A percentile compares a stretch with the other conserved stretches of the same genome.
Evolutionary conservation across 2,113 vertebrate genomes (phyloP).

Genomic region (Epinephelus lanceolatus): DNA sequence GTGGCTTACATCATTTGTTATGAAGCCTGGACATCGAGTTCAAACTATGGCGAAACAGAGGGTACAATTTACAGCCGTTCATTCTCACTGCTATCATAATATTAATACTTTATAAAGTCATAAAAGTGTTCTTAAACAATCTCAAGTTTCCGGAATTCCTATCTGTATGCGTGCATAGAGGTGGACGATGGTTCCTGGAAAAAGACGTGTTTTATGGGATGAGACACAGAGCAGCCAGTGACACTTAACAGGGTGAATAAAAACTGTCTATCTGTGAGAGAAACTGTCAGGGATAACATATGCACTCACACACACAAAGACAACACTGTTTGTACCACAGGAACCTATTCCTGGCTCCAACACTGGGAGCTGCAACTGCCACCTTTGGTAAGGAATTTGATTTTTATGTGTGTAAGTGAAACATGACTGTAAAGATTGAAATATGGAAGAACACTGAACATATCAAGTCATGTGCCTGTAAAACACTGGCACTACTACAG

Average conservation of each 20-base stretch:
- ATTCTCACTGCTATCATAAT: conserved; percentile 57
- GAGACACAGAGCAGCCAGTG: conserved; percentile 54
- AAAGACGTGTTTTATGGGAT: conserved; percentile 48
- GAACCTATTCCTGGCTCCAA: conserved; percentile 60
- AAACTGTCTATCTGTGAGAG: conserved; percentile 50
- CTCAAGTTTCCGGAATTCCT: conserved; percentile 31
- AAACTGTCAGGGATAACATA: conserved; percentile 52
- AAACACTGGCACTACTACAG: conserved; percentile 39
- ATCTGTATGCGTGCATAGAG: not conserved
- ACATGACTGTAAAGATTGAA: conserved; percentile 2
- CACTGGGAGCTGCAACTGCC: conserved; percentile 57
- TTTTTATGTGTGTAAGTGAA: too few species aligned
- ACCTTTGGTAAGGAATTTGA: conserved; percentile 58
- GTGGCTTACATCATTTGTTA: conserved; percentile 68
- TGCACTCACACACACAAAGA: conserved; percentile 64
- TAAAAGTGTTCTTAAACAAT: conserved; percentile 53
- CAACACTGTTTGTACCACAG: conserved; percentile 65
- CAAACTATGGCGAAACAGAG: conserved; percentile 54
- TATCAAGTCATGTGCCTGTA: conserved; percentile 4
- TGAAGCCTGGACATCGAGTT: conserved; percentile 42
- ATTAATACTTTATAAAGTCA: conserved; percentile 28
- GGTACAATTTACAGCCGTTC: conserved; percentile 46
- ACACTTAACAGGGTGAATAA: conserved; percentile 42
- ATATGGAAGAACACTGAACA: conserved; percentile 1
- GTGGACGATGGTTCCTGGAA: conserved; percentile 39